These are phyloP conservation scores for Aurelia coerulea DNA, from an alignment of 30 jellyfish, hydroid and myxozoan species.

Conservation along the genomic window DNA sequence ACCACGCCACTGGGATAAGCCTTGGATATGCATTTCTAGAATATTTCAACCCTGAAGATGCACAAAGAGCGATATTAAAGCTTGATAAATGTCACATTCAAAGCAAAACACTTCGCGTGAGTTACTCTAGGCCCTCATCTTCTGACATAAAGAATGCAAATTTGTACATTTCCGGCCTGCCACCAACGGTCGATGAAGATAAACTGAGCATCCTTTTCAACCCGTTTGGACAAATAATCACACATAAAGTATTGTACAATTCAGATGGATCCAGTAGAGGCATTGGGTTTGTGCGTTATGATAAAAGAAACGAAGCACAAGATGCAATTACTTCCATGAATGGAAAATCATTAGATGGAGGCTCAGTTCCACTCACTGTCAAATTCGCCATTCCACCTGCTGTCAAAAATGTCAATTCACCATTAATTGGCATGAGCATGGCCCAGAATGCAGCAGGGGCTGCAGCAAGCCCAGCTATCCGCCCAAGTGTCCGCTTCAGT, in stretches of 20 bases:
- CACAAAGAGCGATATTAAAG: constrained; percentile 86
- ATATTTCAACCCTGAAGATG: constrained; percentile 77
- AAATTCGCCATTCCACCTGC: constrained; percentile 99
- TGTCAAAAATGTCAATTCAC: constrained; percentile 77
- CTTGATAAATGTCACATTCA: constrained; percentile 87
- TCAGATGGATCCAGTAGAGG: constrained; percentile 90
- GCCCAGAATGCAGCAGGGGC: constrained; percentile 44
- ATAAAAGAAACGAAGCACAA: constrained; percentile 92
- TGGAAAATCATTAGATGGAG: constrained; percentile 87
- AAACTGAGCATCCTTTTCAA: constrained; percentile 75
- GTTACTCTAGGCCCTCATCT: constrained; percentile 98
- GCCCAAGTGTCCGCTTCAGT: constrained; percentile 73
- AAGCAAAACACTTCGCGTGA: constrained; percentile 88
- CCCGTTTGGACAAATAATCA: constrained; percentile 91
- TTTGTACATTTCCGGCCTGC: constrained; percentile 95
- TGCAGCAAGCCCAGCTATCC: constrained; percentile 51
- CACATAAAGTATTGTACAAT: constrained; percentile 89
- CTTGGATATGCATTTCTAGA: constrained; percentile 97
- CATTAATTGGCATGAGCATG: constrained; percentile 24
- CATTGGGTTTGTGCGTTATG: constrained; percentile 96
- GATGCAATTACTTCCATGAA: constrained; percentile 90
- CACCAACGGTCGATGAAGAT: constrained; percentile 87
- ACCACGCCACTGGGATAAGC: constrained; percentile 87
- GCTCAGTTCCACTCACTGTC: constrained; percentile 78
- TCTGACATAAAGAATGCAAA: constrained; percentile 96